Percentiles rank a stretch among this genome's conserved stretches.
Conservation (phyloP, 2,113 vertebrate genomes). For the Steatornis caripensis region DNA sequence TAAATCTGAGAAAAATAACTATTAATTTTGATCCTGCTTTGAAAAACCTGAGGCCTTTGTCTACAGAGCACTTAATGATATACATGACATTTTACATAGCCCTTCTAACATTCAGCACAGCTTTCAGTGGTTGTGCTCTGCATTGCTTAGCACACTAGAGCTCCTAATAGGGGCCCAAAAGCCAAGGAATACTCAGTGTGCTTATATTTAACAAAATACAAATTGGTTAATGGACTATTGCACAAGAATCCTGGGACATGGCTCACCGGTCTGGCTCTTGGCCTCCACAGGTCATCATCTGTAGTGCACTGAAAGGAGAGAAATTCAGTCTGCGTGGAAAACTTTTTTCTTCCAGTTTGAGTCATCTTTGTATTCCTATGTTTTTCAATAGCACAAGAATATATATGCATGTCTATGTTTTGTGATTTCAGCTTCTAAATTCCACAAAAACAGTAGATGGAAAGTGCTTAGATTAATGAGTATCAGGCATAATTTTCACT, state of each 20-base stretch:
- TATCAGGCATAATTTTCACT: not conserved
- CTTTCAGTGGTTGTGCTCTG: not conserved
- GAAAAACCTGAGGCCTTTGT: not conserved
- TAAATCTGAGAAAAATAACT: not conserved
- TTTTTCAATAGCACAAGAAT: not conserved
- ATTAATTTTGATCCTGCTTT: not conserved
- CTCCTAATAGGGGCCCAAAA: not conserved
- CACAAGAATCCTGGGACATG: fast-evolving
- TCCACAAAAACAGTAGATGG: not conserved
- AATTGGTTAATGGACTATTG: not conserved
- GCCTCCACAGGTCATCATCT: not conserved
- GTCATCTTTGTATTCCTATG: not conserved
- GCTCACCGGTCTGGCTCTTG: not conserved
- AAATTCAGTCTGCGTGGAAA: not conserved
- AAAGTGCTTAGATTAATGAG: not conserved
- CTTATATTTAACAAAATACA: not conserved
- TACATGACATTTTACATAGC: not conserved
- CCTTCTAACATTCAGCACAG: not conserved
- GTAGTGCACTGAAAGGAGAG: not conserved
- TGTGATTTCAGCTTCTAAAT: not conserved
- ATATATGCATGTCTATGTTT: not conserved
- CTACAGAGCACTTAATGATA: not conserved
- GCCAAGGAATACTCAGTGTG: not conserved
- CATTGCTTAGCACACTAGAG: not conserved
- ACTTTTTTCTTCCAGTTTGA: not conserved